Conservation (phyloP, 2,113 vertebrate species). For the Erythrocercus mccallii region DNA sequence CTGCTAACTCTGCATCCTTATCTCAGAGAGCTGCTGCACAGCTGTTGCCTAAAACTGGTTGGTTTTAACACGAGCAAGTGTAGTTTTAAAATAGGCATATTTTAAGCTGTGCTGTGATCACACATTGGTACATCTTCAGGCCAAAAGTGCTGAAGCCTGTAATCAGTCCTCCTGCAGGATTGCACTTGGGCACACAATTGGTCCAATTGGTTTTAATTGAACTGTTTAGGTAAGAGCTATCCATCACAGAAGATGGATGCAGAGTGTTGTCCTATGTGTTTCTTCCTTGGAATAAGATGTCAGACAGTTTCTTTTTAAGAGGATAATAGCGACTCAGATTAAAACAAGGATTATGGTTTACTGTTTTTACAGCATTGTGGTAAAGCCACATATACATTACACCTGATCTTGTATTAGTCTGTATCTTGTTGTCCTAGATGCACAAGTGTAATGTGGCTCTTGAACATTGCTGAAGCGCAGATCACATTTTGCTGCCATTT, state of each 20-base stretch:
- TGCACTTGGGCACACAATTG: background rate
- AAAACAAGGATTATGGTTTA: background rate
- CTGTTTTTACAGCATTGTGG: background rate
- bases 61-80: background rate
- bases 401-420: background rate
- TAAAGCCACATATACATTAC: background rate
- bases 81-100: background rate
- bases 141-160: background rate
- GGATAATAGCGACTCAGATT: background rate
- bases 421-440: background rate
- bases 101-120: background rate
- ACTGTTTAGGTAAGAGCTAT: background rate
- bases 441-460: background rate
- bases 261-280: background rate
- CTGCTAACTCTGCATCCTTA: constrained; percentile 13
- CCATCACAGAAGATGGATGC: background rate
- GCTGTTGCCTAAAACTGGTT: constrained; percentile 6
- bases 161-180: background rate
- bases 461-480: background rate
- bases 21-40: constrained; percentile 13
- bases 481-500: background rate
- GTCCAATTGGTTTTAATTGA: background rate
- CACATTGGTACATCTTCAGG: background rate
- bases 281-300: background rate
- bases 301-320: background rate